Evolutionary conservation across 2,888 invertebrate genomes (phyloP), one percentile per base, ranked within the genome.

Genomic region (Ametastegia equiseti): DNA sequence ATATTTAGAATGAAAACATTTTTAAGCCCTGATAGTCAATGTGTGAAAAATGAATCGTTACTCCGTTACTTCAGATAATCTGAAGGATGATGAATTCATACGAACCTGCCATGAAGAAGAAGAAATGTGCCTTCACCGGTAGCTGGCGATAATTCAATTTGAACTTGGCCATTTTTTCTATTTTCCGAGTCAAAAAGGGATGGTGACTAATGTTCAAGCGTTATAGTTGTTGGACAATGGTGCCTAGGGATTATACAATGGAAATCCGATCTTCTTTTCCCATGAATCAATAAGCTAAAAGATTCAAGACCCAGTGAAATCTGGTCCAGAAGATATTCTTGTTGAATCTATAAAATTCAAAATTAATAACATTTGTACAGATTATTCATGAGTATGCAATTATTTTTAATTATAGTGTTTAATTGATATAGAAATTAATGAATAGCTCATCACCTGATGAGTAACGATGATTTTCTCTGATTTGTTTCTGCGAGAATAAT

Each of bases 21-120:
- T 50, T 54, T 7, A 54, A 54, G 19, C 54, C 23, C 1, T 6
- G 19, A 19, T 19, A 6, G 11, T 15, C 0, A 63, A 57, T 47
- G 45, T 78, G 81, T 13, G 9, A n/a, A 6, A 54, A 47, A 23
- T 27, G 1, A 47, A 54, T 67, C 11, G 15, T 23, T n/a, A 19
- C 11, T 30, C 30, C n/a, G n/a, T n/a, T n/a, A n/a, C n/a, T n/a
- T n/a, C n/a, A n/a, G n/a, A n/a, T n/a, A n/a, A n/a, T n/a, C n/a
- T n/a, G n/a, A n/a, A n/a, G n/a, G n/a, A 42, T 42, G 9, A 9
- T 3, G 4, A 30, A 30, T 13, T 30, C 1, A n/a, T 69, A 93
- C 94, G 95, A 92, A 97, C 97, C 96, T 85, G 96, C 97, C 94
- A 97, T 96, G 87, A 97, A 97, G 90, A 97, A 96, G 92, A 98